Base-by-base conservation (phyloP, 1,140 invertebrate species). In the Aphis craccivora region DNA sequence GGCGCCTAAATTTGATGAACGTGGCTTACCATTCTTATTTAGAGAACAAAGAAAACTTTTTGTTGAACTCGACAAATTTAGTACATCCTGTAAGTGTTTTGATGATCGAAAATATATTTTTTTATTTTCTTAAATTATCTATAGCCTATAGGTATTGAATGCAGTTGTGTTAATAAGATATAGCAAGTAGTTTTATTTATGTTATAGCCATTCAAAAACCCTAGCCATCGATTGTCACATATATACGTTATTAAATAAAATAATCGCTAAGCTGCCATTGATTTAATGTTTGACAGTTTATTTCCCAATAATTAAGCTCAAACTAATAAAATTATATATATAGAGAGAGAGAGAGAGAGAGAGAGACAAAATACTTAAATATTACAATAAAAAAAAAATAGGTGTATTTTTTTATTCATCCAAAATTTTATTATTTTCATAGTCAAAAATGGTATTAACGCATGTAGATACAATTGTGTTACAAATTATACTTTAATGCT, bases 31-130 rank as follows among this genome's bases (percentile, higher is more conserved):
- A 6, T 94, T 96, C 94, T 94, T 94, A 2, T 95, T 96, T 92
- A 95, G 95, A 45, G 96, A 97, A 30, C 96, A 96, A 93, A 95
- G 96, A 89, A 94, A 94, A 22, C 93, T 96, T 86, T 96, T 96
- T 94, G 95, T 96, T 83, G 96, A 97, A 95, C 94, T 96, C 95
- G 96, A 97, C 94, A 96, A 96, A 94, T 96, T 96, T 91, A 95
- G 94, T 1, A 95, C 95, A 23, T 95, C 95, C 37, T 94, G 96
- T 96, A 95, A 95, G 96, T 95, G 22, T 30, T 90, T 84, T n/a
- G 25, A 60, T 60, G 25, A 60, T 60, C 25, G 30, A 60, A 40
- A 67, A 30, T n/a, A 67, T 67, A 67, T 67, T n/a, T n/a, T n/a
- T 67, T 67, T n/a, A 67, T 67, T 67, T 67, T 67, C 30, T 67